Base-by-base conservation (phyloP, 2,797 vertebrate species). In the Alcedo atthis region DNA sequence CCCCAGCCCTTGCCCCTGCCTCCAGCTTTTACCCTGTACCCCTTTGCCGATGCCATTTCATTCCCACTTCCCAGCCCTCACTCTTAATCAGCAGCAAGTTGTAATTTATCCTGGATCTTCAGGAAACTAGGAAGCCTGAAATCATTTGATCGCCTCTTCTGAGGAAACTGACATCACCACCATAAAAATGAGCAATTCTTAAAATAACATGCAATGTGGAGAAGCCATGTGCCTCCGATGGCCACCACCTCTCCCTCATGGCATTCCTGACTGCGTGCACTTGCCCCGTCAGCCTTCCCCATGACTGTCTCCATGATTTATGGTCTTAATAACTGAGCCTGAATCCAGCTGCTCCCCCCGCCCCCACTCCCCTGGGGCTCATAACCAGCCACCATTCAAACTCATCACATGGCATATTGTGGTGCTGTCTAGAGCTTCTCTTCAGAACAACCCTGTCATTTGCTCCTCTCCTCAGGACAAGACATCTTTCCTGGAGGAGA, bases 271-370 rank as follows among this genome's bases (percentile, higher is more conserved):
- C 82, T 93, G 92, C 9, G 9, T 9, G 25, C 40, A 78, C 69
- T 81, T 48, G 9, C 68, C 55, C 94, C 84, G 75, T 92, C 96
- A 96, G 92, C 89, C 93, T 90, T 95, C 81, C 57, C 75, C 43
- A 24, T 59, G 94, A 95, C 96, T 96, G 96, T 96, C 95, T 95
- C 78, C 75, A 14, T 97, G 96, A 97, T 97, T 96, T 96, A 97
- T 96, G 85, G 75, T 92, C 86, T 97, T 97, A 97, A 96, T 97
- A 97, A 97, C 91, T 73, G 73, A 97, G 94, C 62, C 82, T 79
- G 88, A 96, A 89, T 95, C 82, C 71, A 88, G 69, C 91, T 94
- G 74, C 57, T 80, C 66, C 66, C 40, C 45, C 26, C 63, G 32
- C 24, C 25, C 25, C 25, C 49, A 15, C 24, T 9, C 19, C 49